A percentile compares a stretch with the other conserved stretches of the same genome.
These are phyloP conservation scores for Choreutis nemorana DNA, from an alignment of 2,888 invertebrate genomes.

Conservation along the genomic window DNA sequence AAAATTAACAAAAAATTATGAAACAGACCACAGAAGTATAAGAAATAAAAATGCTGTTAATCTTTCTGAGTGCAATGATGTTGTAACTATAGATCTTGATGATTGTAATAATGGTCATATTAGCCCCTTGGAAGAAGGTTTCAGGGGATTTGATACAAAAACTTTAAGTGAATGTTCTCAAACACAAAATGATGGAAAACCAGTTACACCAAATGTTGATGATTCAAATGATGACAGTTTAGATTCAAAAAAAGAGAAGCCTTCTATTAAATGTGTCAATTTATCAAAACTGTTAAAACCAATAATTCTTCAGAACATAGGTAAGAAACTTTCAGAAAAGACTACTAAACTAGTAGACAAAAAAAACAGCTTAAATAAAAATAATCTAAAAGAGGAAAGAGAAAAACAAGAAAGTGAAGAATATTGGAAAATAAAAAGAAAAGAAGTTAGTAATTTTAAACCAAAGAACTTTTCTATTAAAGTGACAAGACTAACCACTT, in stretches of 20 bases:
- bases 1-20: not conserved
- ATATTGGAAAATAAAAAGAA: constrained; percentile 17
- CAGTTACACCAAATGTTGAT: too few species aligned
- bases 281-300: constrained; percentile 42
- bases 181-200: too few species aligned
- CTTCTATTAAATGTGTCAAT: constrained; percentile 48
- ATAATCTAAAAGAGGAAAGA: constrained; percentile 6
- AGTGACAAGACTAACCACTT: constrained; percentile 26
- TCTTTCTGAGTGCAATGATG: too few species aligned
- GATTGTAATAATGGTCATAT: not conserved
- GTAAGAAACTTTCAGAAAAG: constrained; percentile 2
- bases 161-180: too few species aligned
- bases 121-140: too few species aligned
- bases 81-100: too few species aligned
- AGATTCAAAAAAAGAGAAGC: constrained; percentile 15
- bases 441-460: constrained; percentile 33
- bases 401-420: constrained; percentile 14
- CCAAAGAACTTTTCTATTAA: constrained; percentile 31
- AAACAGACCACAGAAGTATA: not conserved
- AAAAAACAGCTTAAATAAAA: constrained; percentile 5
- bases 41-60: not conserved
- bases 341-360: constrained; percentile 3
- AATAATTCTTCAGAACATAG: constrained; percentile 16
- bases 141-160: too few species aligned
- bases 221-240: not conserved